Conservation (phyloP, 2,113 vertebrate genomes). For the Parus major region DNA sequence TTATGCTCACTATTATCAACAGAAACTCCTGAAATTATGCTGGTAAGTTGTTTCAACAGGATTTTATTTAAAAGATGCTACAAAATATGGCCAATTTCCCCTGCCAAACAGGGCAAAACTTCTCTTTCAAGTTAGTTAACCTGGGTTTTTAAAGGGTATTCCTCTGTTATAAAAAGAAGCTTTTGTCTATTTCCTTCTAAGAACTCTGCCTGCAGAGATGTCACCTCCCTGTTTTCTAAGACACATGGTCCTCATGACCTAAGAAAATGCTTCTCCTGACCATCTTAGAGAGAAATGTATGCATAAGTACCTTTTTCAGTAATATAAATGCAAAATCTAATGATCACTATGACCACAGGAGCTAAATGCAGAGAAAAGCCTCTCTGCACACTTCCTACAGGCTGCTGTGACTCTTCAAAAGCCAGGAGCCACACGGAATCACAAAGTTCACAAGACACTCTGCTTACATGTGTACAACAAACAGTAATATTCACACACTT, state of each 20-base stretch:
- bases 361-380: not conserved
- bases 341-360: fast-evolving
- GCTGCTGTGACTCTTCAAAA: not conserved
- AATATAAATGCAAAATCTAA: not conserved
- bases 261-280: not conserved
- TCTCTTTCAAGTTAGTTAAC: not conserved
- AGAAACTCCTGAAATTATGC: not conserved
- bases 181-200: not conserved
- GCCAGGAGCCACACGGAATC: fast-evolving
- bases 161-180: not conserved
- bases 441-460: not conserved
- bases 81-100: not conserved
- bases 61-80: not conserved
- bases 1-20: not conserved
- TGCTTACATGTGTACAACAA: not conserved
- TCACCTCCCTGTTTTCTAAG: not conserved
- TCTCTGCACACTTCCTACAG: fast-evolving
- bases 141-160: not conserved
- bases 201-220: not conserved
- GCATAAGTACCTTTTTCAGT: not conserved
- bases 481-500: not conserved
- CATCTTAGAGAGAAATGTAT: not conserved
- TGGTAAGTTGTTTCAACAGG: not conserved
- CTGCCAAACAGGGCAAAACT: not conserved
- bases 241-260: not conserved